Conservation (phyloP, 2,888 invertebrate genomes). For the Drosophila kuntzei region DNA sequence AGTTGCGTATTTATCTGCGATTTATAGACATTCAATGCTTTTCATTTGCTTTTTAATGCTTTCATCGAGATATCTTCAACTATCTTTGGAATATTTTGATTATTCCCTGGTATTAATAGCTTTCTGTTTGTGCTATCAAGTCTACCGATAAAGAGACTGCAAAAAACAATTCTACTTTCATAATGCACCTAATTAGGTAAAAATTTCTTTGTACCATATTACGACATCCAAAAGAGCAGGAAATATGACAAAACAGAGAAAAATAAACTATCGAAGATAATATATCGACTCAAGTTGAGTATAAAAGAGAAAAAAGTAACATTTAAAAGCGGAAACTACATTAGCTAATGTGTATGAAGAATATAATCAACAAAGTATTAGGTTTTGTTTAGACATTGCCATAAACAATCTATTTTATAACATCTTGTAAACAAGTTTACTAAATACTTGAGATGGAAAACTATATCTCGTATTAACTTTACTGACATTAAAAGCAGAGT, state of each 20-base stretch:
- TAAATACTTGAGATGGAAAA: too few relatives aligned
- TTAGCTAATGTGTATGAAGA: too few relatives aligned
- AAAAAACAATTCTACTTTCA: not conserved
- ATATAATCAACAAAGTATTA: too few relatives aligned
- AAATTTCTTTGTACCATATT: not conserved
- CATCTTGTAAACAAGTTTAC: too few relatives aligned
- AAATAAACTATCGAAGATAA: constrained; percentile 2
- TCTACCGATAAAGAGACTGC: not conserved
- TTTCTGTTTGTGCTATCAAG: too few relatives aligned
- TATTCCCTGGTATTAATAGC: not conserved
- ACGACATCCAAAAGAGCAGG: not conserved
- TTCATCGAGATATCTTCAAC: not conserved
- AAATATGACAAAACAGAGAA: constrained; percentile 1
- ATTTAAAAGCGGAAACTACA: too few relatives aligned
- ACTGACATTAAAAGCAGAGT: too few relatives aligned
- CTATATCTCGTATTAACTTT: too few relatives aligned
- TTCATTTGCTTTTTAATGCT: not conserved
- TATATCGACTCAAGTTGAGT: not conserved
- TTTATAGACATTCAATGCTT: not conserved
- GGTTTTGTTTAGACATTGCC: too few relatives aligned
- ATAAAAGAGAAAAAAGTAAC: not conserved
- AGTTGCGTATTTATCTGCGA: not conserved
- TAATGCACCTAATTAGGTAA: not conserved
- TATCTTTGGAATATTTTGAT: not conserved
- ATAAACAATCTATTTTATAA: too few relatives aligned